Evolutionary conservation across 1,140 invertebrate species (phyloP), one percentile per base, ranked within the genome.

Genomic region (Matsumurasca onukii): DNA sequence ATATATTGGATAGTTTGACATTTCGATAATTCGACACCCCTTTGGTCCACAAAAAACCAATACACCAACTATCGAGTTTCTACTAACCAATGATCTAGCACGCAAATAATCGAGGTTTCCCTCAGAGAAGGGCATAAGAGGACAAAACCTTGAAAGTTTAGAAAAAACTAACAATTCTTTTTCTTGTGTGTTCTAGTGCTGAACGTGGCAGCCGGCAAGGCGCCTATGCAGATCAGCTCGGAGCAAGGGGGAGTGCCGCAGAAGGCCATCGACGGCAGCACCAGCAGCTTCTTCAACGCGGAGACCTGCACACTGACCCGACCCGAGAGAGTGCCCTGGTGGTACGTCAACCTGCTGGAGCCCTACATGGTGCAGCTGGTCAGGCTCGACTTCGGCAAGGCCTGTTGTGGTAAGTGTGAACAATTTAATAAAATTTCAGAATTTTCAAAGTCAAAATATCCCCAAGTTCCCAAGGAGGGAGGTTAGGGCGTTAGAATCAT

Each of bases 291-390:
- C 76, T 96, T 91, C 81, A 93, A 83, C 69, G 77, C 86, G 0
- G 90, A 92, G 63, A 97, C 94, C 0, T 97, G 95, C 78, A 94
- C 93, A 0, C 80, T 94, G 31, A 97, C 94, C 0, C 91, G 89
- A 78, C 79, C 86, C 0, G 94, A 97, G 78, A 79, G 86, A 2
- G 84, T 87, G 15, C 94, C 95, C 5, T 97, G 94, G 94, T 97
- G 94, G 94, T 97, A 97, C 80, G 94, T 97, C 72, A 97, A 97
- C 79, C 84, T 97, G 0, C 82, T 97, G 29, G 95, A 97, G 75
- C 94, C 94, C 0, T 97, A 97, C 78, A 95, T 97, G 92, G 94
- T 97, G 39, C 93, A 97, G 78, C 83, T 97, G 52, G 94, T 97
- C 12, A 81, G 95, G 45, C 81, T 97, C 49, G 95, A 97, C 81